Conservation (phyloP, 1,140 invertebrate genomes). For the Panagrolaimus sp. region DNA sequence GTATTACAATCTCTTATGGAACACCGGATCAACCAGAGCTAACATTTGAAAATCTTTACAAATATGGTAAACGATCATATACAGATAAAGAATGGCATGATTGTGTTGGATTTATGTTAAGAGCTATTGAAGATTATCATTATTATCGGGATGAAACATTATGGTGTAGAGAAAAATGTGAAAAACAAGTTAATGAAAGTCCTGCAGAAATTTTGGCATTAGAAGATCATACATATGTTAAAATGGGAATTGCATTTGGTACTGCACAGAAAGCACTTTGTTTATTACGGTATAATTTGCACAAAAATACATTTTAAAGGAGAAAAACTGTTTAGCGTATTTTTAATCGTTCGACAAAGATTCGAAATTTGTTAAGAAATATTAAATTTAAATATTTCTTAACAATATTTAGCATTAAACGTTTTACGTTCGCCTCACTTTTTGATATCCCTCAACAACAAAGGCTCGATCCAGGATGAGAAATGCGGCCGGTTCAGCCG, state of each 20-base stretch:
- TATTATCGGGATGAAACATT: slow-evolving; percentile 60
- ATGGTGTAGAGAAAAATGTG: slow-evolving; percentile 65
- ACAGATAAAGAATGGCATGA: slow-evolving; percentile 67
- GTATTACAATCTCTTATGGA: slow-evolving; percentile 51
- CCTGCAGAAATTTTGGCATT: slow-evolving; percentile 8
- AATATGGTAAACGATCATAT: slow-evolving; percentile 64
- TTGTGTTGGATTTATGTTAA: slow-evolving; percentile 66
- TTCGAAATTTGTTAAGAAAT: too few relatives aligned
- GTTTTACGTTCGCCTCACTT: too few relatives aligned
- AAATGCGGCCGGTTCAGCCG: too few relatives aligned
- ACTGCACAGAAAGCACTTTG: slow-evolving; percentile 39
- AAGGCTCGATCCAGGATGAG: too few relatives aligned
- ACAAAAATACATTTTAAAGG: too few relatives aligned
- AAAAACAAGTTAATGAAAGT: slow-evolving; percentile 21
- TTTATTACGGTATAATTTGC: slow-evolving; percentile 40
- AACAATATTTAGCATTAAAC: too few relatives aligned
- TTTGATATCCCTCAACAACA: too few relatives aligned
- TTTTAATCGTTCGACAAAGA: too few relatives aligned
- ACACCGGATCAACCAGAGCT: slow-evolving; percentile 61
- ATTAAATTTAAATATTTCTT: too few relatives aligned
- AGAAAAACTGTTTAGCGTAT: too few relatives aligned
- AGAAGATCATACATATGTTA: background rate
- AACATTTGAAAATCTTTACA: slow-evolving; percentile 31
- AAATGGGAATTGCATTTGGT: slow-evolving; percentile 20
- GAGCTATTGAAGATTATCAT: slow-evolving; percentile 58